Evolutionary conservation across 2,797 vertebrate genomes (phyloP).

Genomic region (Capromys pilorides): DNA sequence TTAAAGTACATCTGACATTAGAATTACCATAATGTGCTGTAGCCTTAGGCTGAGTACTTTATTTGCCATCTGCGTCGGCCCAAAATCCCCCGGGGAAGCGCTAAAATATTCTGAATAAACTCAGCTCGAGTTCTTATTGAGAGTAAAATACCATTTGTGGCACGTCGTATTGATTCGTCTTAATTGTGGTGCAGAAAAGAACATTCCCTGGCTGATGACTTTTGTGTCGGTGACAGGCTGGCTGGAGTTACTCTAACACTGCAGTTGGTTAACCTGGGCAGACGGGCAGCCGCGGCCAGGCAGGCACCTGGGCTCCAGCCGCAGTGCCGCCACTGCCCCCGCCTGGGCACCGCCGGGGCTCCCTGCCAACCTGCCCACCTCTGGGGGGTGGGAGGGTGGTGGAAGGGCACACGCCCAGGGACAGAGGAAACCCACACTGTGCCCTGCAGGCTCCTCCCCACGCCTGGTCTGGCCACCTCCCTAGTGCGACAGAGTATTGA

Average conservation of each 20-base stretch:
- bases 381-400: neutral
- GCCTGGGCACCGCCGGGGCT: slow-evolving; percentile 7
- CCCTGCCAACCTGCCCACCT: neutral
- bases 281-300: slow-evolving; percentile 81
- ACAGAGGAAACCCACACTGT: slow-evolving; percentile 72
- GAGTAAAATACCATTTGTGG: slow-evolving; percentile 92
- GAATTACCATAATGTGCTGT: slow-evolving; percentile 99
- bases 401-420: neutral
- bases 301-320: slow-evolving; percentile 83
- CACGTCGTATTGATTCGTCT: slow-evolving; percentile 92
- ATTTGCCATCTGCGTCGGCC: slow-evolving; percentile 99
- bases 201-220: slow-evolving; percentile 91
- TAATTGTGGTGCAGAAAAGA: slow-evolving; percentile 95
- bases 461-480: neutral
- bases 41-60: slow-evolving; percentile 99
- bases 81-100: slow-evolving; percentile 94
- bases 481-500: slow-evolving; percentile 62
- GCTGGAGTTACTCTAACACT: slow-evolving; percentile 87
- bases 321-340: slow-evolving; percentile 38
- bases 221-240: slow-evolving; percentile 91
- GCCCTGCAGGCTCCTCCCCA: slow-evolving; percentile 47
- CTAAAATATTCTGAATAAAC: slow-evolving; percentile 95
- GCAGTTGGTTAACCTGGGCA: slow-evolving; percentile 91
- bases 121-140: slow-evolving; percentile 91
- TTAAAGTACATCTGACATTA: slow-evolving; percentile 99